A percentile compares a stretch with the other conserved stretches of the same genome.
These are phyloP conservation scores for Chirona hameri DNA, from an alignment of 2,888 invertebrate genomes.

Conservation along the genomic window DNA sequence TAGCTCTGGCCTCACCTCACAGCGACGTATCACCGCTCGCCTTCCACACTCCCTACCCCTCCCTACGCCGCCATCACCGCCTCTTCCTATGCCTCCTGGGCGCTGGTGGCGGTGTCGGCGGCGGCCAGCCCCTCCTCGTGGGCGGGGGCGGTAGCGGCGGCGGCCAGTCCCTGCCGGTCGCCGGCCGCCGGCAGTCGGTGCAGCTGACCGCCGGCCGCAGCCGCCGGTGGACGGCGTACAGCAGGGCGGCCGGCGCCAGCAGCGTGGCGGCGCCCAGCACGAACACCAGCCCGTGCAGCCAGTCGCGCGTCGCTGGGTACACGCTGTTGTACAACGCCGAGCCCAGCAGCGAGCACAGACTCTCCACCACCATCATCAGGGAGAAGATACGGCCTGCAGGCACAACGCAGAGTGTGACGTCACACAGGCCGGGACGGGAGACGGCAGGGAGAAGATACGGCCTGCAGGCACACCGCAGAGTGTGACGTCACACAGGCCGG, in stretches of 20 bases:
- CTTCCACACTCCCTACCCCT: too few species aligned
- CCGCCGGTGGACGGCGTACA: not conserved
- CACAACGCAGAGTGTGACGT: too few species aligned
- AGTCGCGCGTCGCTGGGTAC: constrained; percentile 45
- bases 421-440: too few species aligned
- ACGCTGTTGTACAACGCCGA: constrained; percentile 48
- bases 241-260: constrained; percentile 43
- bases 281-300: constrained; percentile 47
- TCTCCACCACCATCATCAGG: constrained; percentile 49
- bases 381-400: constrained; percentile 48
- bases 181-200: not conserved
- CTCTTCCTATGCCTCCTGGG: too few species aligned
- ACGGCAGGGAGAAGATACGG: constrained; percentile 48
- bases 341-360: constrained; percentile 47
- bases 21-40: too few species aligned
- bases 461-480: constrained; percentile 42
- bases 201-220: not conserved
- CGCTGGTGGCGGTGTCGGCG: too few species aligned
- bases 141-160: not conserved
- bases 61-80: too few species aligned
- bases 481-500: not conserved
- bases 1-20: too few species aligned
- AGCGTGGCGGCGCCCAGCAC: constrained; percentile 43
- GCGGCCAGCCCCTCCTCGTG: not conserved
- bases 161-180: not conserved